phyloP scores from a whole-genome alignment of 2,113 vertebrate species.

The Coptodon bakossiorum region DNA sequence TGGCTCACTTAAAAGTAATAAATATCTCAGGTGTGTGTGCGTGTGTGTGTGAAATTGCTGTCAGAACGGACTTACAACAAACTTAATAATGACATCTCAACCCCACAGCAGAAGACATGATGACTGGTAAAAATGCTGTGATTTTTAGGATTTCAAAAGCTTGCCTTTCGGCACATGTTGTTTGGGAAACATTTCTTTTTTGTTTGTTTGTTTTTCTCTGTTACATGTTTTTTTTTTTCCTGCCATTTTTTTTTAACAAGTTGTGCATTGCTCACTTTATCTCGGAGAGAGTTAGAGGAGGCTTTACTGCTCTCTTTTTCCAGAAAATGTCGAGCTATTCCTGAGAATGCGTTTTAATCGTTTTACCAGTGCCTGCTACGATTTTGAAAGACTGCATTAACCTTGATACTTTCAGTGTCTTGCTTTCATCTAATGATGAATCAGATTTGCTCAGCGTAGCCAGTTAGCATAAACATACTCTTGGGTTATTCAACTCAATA shows the following conservation, averaged over 20 bases:
- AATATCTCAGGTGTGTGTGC: not conserved
- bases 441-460: not conserved
- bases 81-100: not conserved
- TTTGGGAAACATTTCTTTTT: not conserved
- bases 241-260: not conserved
- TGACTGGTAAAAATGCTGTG: not conserved
- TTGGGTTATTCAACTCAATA: not conserved
- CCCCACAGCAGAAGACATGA: not conserved
- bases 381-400: not conserved
- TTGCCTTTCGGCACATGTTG: not conserved
- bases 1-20: not conserved
- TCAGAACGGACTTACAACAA: not conserved
- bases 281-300: not conserved
- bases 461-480: not conserved
- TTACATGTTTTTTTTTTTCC: not conserved
- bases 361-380: not conserved
- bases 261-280: not conserved
- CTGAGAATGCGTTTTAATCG: not conserved
- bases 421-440: not conserved
- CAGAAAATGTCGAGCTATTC: not conserved
- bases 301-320: not conserved
- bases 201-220: not conserved
- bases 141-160: not conserved
- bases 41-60: not conserved
- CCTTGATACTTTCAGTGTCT: not conserved